phyloP scores from a whole-genome alignment of 2,797 vertebrate genomes.

The Danionella dracula region DNA sequence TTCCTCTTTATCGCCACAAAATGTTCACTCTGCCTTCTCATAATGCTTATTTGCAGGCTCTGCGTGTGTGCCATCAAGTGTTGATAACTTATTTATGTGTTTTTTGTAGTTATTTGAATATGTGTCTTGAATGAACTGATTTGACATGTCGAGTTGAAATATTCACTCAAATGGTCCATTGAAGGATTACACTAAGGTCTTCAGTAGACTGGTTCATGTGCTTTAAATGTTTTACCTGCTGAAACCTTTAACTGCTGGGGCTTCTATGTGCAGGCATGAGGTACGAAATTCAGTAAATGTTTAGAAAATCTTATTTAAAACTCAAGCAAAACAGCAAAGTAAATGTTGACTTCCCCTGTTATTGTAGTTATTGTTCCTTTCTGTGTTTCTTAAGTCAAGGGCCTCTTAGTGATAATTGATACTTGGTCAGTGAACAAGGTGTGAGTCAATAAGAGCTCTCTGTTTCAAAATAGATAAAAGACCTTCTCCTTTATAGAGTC shows the following conservation, averaged over 20 bases:
- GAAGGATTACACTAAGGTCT: too few species aligned
- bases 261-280: too few species aligned
- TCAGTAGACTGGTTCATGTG: too few species aligned
- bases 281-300: too few species aligned
- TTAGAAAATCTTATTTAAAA: too few species aligned
- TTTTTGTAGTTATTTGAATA: background rate
- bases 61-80: background rate
- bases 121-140: background rate
- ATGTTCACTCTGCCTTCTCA: background rate
- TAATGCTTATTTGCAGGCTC: background rate
- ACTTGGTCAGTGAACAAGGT: constrained; percentile 1
- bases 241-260: too few species aligned
- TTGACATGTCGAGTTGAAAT: background rate
- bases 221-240: too few species aligned
- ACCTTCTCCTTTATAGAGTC: constrained; percentile 7
- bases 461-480: constrained; percentile 24
- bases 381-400: background rate
- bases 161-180: too few species aligned
- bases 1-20: background rate
- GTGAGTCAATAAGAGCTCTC: constrained; percentile 7
- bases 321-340: too few species aligned
- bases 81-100: background rate
- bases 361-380: background rate
- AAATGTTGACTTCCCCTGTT: background rate
- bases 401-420: constrained; percentile 9